Percentiles rank a stretch among this genome's conserved stretches.
These are phyloP conservation scores for Decapterus maruadsi DNA, from an alignment of 2,797 vertebrate genomes.

Conservation along the genomic window DNA sequence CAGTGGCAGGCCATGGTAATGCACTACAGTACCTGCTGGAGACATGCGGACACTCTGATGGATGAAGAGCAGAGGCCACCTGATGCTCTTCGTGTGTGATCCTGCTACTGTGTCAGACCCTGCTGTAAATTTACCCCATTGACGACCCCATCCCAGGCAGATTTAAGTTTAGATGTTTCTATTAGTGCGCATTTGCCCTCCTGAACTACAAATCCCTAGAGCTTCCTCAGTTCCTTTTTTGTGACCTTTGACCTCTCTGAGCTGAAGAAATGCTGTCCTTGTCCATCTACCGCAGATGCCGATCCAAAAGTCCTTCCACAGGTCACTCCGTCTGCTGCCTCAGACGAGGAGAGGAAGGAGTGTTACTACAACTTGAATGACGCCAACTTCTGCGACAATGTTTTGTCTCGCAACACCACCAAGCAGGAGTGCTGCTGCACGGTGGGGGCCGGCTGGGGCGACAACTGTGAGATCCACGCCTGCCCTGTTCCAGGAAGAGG, in stretches of 20 bases:
- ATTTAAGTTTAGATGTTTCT: constrained; percentile 9
- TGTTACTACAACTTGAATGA: constrained; percentile 86
- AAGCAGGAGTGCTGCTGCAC: constrained; percentile 88
- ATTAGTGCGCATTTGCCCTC: neutral
- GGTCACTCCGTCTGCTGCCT: neutral
- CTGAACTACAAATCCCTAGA: neutral
- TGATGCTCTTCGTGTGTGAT: constrained; percentile 14
- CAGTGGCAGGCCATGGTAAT: constrained; percentile 65
- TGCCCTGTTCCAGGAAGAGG: constrained; percentile 82
- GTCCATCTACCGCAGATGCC: constrained; percentile 24
- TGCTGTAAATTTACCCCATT: neutral
- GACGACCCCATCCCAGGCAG: neutral
- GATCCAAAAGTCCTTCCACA: neutral
- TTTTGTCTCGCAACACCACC: constrained; percentile 84
- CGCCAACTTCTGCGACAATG: constrained; percentile 84
- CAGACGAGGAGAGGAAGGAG: constrained; percentile 77
- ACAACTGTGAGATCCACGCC: constrained; percentile 87
- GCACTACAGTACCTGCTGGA: constrained; percentile 63
- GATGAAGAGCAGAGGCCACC: constrained; percentile 15
- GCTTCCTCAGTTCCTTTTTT: constrained; percentile 3
- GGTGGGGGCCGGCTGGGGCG: constrained; percentile 85
- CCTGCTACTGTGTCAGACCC: neutral
- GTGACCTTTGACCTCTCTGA: constrained; percentile 13
- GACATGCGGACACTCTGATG: constrained; percentile 31
- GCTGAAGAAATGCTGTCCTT: constrained; percentile 25